A percentile compares a stretch with the other conserved stretches of the same genome.
Conservation (phyloP, 2,888 invertebrate genomes). For the Troilus luridus region DNA sequence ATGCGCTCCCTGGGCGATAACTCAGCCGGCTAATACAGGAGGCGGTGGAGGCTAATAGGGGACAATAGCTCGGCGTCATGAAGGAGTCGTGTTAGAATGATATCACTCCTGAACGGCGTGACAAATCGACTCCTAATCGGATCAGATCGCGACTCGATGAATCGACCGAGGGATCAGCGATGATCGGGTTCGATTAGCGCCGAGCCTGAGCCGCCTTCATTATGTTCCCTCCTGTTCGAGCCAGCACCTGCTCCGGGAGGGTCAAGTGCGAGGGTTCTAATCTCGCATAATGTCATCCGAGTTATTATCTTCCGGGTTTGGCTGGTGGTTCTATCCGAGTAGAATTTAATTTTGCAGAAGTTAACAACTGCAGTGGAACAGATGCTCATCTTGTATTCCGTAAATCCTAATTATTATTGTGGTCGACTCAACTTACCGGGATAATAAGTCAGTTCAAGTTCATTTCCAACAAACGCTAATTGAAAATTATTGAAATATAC, state of each 20-base stretch:
- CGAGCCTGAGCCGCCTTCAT: background rate
- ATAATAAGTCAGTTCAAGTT: too few species aligned
- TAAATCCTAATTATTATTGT: too few species aligned
- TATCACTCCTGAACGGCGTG: background rate
- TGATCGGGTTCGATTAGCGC: background rate
- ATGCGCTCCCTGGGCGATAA: background rate
- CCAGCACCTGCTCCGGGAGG: background rate
- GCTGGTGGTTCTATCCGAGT: background rate
- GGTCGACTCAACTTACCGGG: too few species aligned
- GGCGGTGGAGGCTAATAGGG: background rate
- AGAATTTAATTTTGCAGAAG: too few species aligned
- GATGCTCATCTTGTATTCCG: too few species aligned
- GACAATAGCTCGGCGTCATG: background rate
- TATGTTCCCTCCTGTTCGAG: background rate
- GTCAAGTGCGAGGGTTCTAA: background rate
- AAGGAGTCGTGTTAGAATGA: background rate
- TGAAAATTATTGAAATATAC: too few species aligned
- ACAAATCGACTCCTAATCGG: conserved; percentile 16
- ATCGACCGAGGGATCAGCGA: background rate
- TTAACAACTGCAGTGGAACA: too few species aligned
- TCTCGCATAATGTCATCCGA: background rate
- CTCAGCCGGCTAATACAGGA: background rate
- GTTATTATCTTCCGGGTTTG: background rate
- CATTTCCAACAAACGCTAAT: too few species aligned
- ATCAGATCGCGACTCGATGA: background rate